Base-by-base conservation (phyloP, 2,888 invertebrate species). In the Cantharis nigra region DNA sequence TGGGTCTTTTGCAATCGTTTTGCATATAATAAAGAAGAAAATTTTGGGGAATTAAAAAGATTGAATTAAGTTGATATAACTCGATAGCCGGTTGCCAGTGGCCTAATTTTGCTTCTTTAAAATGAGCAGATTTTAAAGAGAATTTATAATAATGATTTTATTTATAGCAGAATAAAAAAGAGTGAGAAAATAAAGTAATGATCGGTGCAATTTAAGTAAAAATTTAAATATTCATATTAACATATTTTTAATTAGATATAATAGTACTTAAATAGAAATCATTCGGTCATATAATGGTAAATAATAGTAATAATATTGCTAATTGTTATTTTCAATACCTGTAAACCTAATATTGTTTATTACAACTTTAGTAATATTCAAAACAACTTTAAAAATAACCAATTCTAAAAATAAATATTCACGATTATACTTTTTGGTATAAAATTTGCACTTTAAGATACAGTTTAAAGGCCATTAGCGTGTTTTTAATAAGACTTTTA, bases 1-100 rank as follows among this genome's bases (percentile, higher is more conserved):
- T 76, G 75, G 67, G 70, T 64, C 71, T 76, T 76, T 76, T 75
- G 67, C 70, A 69, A 70, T 70, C 70, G 30, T 75, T 75, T 71
- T 71, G 14, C 23, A 71, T 10, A 71, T 33, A 18, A 49, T 49
- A 49, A 49, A 49, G 49, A 49, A 49, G 1, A 49, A 7, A 49
- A 49, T 49, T 49, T 67, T 67, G 11, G 67, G 26, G 14, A 67
- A 67, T 18, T 65, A 13, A 65, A 65, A 33, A 18, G 7, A 18
- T 65, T 23, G 13, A 23, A 20, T 13, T 65, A 65, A 18, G 13
- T 65, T 67, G 67, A n/a, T 20, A 26, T 26, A 26, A 14, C 67
- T 67, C 26, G 72, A 70, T 76, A 63, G 64, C 69, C 63, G 30
- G 62, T 62, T 70, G 63, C 20, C 49, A 63, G 26, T 63, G 20